phyloP scores from a whole-genome alignment of 30 jellyfish, hydroid and myxozoan genomes.

The Chrysaora quinquecirrha region DNA sequence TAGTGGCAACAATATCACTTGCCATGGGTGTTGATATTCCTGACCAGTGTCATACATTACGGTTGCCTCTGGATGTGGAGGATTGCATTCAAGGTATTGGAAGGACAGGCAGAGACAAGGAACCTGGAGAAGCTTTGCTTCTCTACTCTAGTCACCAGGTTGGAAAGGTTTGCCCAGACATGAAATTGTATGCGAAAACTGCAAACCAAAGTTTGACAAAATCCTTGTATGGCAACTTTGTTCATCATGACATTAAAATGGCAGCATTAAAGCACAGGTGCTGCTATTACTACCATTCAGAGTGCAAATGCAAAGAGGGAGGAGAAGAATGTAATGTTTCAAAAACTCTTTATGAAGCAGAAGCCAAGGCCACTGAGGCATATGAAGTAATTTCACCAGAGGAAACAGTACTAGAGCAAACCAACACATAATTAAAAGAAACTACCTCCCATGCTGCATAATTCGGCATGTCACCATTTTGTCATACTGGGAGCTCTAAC shows the following conservation, averaged over 20 bases:
- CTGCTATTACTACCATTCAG: slow-evolving; percentile 4
- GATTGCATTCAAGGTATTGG: slow-evolving; percentile 42
- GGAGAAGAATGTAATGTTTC: background rate
- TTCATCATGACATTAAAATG: background rate
- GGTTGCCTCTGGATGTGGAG: slow-evolving; percentile 18
- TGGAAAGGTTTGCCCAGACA: slow-evolving; percentile 13
- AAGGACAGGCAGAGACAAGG: slow-evolving; percentile 31
- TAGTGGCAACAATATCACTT: slow-evolving; percentile 29
- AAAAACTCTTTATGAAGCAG: background rate
- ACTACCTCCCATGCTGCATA: too few relatives aligned
- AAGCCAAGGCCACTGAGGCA: background rate
- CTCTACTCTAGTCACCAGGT: slow-evolving; percentile 7
- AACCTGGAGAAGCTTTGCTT: background rate
- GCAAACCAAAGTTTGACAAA: background rate
- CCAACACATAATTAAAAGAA: too few relatives aligned
- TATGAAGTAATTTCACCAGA: background rate
- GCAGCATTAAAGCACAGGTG: slow-evolving; percentile 19
- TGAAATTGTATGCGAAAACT: slow-evolving; percentile 11
- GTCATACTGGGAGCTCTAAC: too few relatives aligned
- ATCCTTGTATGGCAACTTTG: slow-evolving; percentile 14
- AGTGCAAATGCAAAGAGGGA: slow-evolving; percentile 13
- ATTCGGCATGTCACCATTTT: too few relatives aligned
- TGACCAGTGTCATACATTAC: slow-evolving; percentile 12
- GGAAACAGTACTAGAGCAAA: background rate
- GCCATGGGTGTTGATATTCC: slow-evolving; percentile 28